Base-by-base conservation (phyloP, 2,113 vertebrate genomes). In the Rhodinocichla rosea region DNA sequence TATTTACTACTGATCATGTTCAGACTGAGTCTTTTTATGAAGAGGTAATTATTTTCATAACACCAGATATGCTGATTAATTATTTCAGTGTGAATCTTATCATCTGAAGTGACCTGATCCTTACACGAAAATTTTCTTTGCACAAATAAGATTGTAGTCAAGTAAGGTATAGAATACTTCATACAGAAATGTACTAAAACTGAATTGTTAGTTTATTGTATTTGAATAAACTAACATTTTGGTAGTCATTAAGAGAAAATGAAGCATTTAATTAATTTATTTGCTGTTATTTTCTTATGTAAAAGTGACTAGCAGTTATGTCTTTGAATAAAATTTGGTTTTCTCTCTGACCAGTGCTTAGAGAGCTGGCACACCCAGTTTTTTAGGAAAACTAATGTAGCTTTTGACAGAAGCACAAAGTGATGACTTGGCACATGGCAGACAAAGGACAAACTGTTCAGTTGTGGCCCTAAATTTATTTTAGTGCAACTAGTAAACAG, bases 351-450 rank as follows among this genome's bases (percentile, higher is more conserved):
- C 11, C 26, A 40, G 16, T 47, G 26, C 15, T 87, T 28, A 37
- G 44, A 52, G 28, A 69, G n/a, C 17, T 56, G 39, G 8, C 28
- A 3, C 19, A 42, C 33, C 22, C 35, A 3, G 13, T 42, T 59
- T 60, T 64, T 84, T 67, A 59, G 76, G 42, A 74, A 89, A 63
- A 65, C 50, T 55, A 79, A 49, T 64, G 55, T 9, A 87, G 90
- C 77, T 75, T 95, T 83, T 83, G 65, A 83, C 60, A 96, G 87
- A 87, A 92, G 64, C 68, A 32, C 8, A 49, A 45, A 63, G 77
- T 95, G 92, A 69, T 52, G 78, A 97, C 55, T 96, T 63, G 50
- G 90, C 94, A 89, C 79, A 79, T 95, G 81, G 81, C 89, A 83
- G 39, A 57, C 76, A 76, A 90, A 92, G 63, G 80, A 89, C 78